phyloP scores from a whole-genome alignment of 1,140 invertebrate genomes.

The Pseudomyrmex concolor region DNA sequence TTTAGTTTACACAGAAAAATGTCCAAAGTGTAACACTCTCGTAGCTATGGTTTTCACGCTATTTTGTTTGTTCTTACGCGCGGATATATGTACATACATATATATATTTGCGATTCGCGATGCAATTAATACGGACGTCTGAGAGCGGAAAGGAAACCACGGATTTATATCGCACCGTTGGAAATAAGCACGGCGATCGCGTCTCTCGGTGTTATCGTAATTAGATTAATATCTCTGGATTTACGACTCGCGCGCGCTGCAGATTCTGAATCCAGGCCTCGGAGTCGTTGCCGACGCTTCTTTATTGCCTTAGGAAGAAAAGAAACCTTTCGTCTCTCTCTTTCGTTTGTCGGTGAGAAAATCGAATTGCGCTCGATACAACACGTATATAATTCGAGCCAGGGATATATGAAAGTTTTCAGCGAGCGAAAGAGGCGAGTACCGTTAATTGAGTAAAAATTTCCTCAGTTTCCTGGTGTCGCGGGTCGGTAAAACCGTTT shows the following conservation, averaged over 20 bases:
- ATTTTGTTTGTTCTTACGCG: neutral
- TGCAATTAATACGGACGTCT: slow-evolving; percentile 52
- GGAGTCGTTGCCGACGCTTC: slow-evolving; percentile 5
- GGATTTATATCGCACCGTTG: slow-evolving; percentile 40
- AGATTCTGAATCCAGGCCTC: neutral
- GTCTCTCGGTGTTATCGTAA: slow-evolving; percentile 44
- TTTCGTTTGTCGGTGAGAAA: slow-evolving; percentile 57
- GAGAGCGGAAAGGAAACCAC: slow-evolving; percentile 4
- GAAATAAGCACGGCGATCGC: slow-evolving; percentile 29
- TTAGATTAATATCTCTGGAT: slow-evolving; percentile 57
- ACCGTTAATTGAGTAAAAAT: slow-evolving; percentile 69
- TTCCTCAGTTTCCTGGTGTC: slow-evolving; percentile 33
- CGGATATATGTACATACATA: no score
- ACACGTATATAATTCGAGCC: neutral
- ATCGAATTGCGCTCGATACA: slow-evolving; percentile 48
- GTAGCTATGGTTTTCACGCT: neutral
- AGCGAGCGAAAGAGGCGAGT: slow-evolving; percentile 1
- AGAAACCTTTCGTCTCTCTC: slow-evolving; percentile 5
- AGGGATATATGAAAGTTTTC: slow-evolving; percentile 21
- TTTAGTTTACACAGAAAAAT: no score
- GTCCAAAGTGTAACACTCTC: no score
- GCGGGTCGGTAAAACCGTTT: slow-evolving; percentile 47
- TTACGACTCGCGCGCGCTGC: slow-evolving; percentile 5
- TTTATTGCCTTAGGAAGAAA: slow-evolving; percentile 28
- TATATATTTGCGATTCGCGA: slow-evolving; percentile 17